Evolutionary conservation across 2,888 invertebrate genomes (phyloP).

Genomic region (Callosobruchus maculatus): DNA sequence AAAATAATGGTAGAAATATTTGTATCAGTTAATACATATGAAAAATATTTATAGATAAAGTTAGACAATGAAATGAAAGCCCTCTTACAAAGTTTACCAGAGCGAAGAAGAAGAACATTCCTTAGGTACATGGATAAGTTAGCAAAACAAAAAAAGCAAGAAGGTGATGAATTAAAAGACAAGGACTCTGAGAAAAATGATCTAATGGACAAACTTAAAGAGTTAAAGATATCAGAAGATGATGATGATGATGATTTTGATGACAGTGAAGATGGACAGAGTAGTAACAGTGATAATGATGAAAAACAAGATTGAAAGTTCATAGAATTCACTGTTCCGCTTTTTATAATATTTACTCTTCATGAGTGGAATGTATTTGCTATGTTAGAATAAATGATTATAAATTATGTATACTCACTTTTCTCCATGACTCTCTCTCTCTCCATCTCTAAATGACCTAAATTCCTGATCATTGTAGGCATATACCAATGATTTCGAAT

Average conservation of each 20-base stretch:
- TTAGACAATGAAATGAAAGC: slow-evolving; percentile 62
- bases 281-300: slow-evolving; percentile 4
- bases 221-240: slow-evolving; percentile 1
- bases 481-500: no score
- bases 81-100: slow-evolving; percentile 68
- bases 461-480: no score
- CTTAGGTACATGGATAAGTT: slow-evolving; percentile 58
- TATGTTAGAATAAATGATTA: no score
- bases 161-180: slow-evolving; percentile 25
- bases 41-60: slow-evolving; percentile 32
- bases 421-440: no score
- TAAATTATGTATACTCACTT: no score
- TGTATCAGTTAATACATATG: not conserved
- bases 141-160: slow-evolving; percentile 39
- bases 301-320: slow-evolving; percentile 1
- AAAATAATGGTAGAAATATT: no score
- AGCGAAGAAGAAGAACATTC: slow-evolving; percentile 75
- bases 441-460: no score
- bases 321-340: no score
- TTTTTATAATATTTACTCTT: no score
- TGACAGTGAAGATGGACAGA: slow-evolving; percentile 21
- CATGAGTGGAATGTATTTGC: no score
- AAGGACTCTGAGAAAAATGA: slow-evolving; percentile 34
- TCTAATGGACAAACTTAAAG: slow-evolving; percentile 14
- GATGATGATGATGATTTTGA: slow-evolving; percentile 38